A percentile compares a stretch with the other conserved stretches of the same genome.
Conservation (phyloP, 2,797 vertebrate species). For the Todus mexicanus region DNA sequence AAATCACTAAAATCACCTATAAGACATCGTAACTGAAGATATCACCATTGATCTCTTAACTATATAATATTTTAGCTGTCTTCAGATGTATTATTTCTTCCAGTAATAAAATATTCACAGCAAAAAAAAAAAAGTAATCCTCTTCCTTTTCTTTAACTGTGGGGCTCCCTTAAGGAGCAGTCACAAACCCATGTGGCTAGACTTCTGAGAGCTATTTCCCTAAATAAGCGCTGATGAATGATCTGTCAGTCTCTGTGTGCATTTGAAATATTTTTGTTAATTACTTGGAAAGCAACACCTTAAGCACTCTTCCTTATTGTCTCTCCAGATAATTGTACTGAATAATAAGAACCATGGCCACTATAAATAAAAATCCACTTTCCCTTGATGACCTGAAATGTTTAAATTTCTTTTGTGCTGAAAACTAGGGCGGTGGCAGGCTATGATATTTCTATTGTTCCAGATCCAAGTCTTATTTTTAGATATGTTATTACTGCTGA, state of each 20-base stretch:
- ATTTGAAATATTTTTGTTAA: conserved; percentile 39
- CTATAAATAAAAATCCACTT: conserved; percentile 48
- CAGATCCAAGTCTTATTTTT: conserved; percentile 44
- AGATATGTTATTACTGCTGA: conserved; percentile 30
- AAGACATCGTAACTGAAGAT: neutral
- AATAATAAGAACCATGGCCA: conserved; percentile 5
- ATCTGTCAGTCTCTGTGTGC: neutral
- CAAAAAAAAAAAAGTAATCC: too few species aligned
- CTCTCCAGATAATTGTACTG: conserved; percentile 6
- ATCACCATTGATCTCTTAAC: neutral
- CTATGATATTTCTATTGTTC: conserved; percentile 32
- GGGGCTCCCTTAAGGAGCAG: neutral
- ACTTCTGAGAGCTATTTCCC: neutral
- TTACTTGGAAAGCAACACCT: conserved; percentile 45
- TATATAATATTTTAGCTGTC: neutral
- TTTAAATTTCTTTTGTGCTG: neutral
- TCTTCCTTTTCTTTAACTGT: conserved; percentile 16
- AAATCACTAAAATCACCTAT: neutral
- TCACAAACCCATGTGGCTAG: neutral
- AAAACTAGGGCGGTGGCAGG: conserved; percentile 1
- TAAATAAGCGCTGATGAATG: neutral
- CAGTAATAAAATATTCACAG: neutral
- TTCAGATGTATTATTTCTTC: neutral
- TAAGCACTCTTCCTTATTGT: neutral
- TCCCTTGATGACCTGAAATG: conserved; percentile 5